Evolutionary conservation across 2,888 invertebrate genomes (phyloP).

Genomic region (Drosophila seclusa): DNA sequence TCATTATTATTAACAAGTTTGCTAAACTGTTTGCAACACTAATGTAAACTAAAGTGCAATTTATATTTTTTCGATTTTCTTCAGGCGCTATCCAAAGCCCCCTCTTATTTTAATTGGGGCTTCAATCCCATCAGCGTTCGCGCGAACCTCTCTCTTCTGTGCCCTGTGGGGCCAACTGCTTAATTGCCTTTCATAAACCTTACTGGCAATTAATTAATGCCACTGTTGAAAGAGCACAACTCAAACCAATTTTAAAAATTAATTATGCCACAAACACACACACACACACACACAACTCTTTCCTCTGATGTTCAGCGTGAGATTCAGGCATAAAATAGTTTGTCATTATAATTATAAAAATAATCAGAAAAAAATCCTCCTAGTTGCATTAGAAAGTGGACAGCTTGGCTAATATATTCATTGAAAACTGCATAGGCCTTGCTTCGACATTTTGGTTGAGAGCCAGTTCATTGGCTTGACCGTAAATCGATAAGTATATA

Average conservation of each 20-base stretch:
- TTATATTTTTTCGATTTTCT: neutral
- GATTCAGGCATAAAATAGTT: neutral
- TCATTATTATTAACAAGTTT: neutral
- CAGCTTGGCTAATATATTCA: neutral
- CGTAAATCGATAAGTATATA: neutral
- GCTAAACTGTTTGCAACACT: neutral
- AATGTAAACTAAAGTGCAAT: neutral
- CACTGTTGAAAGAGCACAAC: neutral
- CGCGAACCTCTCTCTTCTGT: neutral
- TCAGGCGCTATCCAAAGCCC: neutral
- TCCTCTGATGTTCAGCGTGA: neutral
- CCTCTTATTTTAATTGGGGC: neutral
- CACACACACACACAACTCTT: neutral
- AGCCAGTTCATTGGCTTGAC: neutral
- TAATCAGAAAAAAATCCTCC: neutral
- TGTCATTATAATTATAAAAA: neutral
- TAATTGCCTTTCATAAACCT: neutral
- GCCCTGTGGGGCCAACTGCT: neutral
- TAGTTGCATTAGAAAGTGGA: neutral
- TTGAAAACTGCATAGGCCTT: neutral
- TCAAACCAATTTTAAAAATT: neutral
- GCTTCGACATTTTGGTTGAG: neutral
- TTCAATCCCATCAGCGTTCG: neutral
- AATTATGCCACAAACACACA: conserved; percentile 1
- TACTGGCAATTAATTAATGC: conserved; percentile 5